A percentile compares a stretch with the other conserved stretches of the same genome.
Conservation (phyloP, 2,797 vertebrate genomes). For the Anguilla anguilla region DNA sequence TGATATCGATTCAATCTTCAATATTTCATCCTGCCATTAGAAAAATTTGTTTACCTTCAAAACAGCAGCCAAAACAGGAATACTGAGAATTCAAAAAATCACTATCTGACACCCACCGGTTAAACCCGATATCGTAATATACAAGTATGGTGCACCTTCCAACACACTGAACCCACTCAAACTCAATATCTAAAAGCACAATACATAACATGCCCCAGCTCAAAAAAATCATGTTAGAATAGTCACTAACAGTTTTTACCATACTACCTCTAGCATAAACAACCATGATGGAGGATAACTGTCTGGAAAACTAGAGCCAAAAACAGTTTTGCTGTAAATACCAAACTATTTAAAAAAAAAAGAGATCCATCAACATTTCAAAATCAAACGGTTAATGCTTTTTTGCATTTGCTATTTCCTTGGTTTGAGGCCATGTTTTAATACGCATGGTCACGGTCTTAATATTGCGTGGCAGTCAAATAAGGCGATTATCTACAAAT, state of each 20-base stretch:
- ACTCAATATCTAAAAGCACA: background rate
- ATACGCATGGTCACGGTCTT: background rate
- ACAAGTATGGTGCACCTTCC: background rate
- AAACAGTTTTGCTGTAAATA: background rate
- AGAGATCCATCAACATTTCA: background rate
- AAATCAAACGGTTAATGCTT: background rate
- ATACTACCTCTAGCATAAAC: background rate
- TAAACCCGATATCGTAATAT: background rate
- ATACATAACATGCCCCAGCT: background rate
- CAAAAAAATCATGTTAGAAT: background rate
- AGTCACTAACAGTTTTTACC: background rate
- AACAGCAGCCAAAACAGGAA: background rate
- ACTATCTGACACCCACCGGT: background rate
- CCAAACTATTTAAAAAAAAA: background rate
- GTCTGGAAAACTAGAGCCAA: background rate
- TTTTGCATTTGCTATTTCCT: background rate
- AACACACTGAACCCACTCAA: background rate
- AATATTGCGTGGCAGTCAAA: background rate
- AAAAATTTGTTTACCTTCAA: background rate
- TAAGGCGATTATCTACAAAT: conserved; percentile 28
- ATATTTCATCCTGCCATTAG: background rate
- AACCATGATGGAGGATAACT: background rate
- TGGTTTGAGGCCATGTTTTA: background rate
- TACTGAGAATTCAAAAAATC: background rate
- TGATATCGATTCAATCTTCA: background rate